Base-by-base conservation (phyloP, 2,113 vertebrate species). In the Sinocyclocheilus anophthalmus region DNA sequence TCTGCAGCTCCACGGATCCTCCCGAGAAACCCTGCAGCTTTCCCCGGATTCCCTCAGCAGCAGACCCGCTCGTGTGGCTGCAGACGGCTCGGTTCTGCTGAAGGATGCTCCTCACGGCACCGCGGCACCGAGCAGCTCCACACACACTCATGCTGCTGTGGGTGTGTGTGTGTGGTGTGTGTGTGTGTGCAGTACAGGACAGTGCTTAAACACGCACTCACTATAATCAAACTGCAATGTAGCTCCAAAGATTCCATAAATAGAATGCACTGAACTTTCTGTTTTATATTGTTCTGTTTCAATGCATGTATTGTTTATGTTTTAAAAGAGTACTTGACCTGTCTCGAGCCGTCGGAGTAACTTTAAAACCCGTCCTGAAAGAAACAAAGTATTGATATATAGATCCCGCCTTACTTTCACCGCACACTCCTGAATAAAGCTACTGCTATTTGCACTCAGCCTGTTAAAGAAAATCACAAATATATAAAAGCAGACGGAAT, bases 1-100 rank as follows among this genome's bases (percentile, higher is more conserved):
- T 97, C 89, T 92, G 91, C 77, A 99, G 96, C 86, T 96, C 93
- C 45, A 99, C 16, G 2, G 97, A 97, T 85, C 98, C 98, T 83
- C 97, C 98, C 69, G 93, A 80, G 90, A 97, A 97, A 69, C 92
- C 93, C 22, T 85, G 87, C 83, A 99, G 95, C 84, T 95, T 96
- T 85, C 93, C 92, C 89, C 92, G 95, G 78, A 98, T 91, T 85
- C 94, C 90, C 30, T 95, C 42, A 1, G 10, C 95, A 85, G 96
- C 94, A 85, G 96, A 96, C 72, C 93, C 93, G 84, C 95, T 93
- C 84, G 87, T 72, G 50, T 65, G 80, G 70, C 86, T 93, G 92
- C 97, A 96, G 5, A 97, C 90, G 3, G 93, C 90, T 50, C 93
- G 11, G 11, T 86, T 91, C n/a, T 91, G 90, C 65, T 93, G 93